Conservation (phyloP, 2,797 vertebrate species). For the Anas capensis region DNA sequence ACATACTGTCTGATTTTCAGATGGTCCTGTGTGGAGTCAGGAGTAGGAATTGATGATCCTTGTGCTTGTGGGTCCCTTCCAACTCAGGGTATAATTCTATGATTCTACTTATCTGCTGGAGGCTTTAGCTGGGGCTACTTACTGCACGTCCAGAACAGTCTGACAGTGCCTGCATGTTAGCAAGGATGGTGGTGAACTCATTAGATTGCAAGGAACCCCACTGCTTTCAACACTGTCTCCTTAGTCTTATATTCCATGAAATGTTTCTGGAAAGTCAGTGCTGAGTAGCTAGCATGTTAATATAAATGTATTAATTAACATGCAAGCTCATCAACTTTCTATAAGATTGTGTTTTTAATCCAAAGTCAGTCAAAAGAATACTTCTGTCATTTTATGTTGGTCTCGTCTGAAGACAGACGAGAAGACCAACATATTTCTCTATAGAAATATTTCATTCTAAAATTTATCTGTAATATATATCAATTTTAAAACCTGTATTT, state of each 20-base stretch:
- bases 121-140: background rate
- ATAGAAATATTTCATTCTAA: background rate
- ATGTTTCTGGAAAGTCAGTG: rapidly evolving
- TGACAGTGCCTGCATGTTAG: rapidly evolving
- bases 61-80: no score
- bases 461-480: background rate
- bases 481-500: background rate
- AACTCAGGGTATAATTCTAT: no score
- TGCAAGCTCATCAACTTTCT: background rate
- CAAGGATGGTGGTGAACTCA: background rate
- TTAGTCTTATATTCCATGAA: background rate
- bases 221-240: background rate
- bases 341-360: background rate
- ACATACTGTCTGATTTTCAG: no score
- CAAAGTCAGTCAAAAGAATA: background rate
- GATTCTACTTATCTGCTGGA: background rate
- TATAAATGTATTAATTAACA: background rate
- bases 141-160: background rate
- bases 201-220: background rate
- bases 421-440: no score
- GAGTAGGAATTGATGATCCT: no score
- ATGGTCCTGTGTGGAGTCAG: no score
- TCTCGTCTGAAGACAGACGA: background rate
- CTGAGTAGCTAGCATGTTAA: background rate
- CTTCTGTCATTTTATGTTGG: background rate